Conservation (phyloP, 1,140 invertebrate species). For the Pachyrhynchus sulphureomaculatus region DNA sequence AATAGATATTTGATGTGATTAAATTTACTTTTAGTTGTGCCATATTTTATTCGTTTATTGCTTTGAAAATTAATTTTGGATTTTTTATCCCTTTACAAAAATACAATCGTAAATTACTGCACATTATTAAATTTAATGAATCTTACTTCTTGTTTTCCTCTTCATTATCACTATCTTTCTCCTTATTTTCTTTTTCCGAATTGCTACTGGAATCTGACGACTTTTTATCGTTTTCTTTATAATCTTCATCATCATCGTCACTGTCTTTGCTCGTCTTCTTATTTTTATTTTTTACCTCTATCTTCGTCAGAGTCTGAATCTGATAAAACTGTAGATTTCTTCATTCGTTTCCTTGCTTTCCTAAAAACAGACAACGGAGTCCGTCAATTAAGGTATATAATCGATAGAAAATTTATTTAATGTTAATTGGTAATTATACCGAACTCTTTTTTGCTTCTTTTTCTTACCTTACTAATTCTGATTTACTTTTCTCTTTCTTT, state of each 20-base stretch:
- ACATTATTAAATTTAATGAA: too few relatives aligned
- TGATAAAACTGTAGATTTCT: constrained; percentile 23
- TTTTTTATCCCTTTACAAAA: too few relatives aligned
- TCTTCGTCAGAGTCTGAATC: constrained; percentile 34
- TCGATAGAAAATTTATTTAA: too few relatives aligned
- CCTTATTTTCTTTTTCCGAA: constrained; percentile 1
- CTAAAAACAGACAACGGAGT: constrained; percentile 18
- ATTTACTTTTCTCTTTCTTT: constrained; percentile 29
- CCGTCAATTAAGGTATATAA: too few relatives aligned
- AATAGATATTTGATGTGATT: too few relatives aligned
- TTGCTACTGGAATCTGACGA: constrained; percentile 2
- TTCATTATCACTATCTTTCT: background rate
- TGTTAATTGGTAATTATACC: too few relatives aligned
- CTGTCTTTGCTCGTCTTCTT: constrained; percentile 14
- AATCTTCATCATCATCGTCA: constrained; percentile 1
- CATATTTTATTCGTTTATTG: too few relatives aligned
- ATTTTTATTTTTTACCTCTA: background rate
- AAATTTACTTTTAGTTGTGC: too few relatives aligned
- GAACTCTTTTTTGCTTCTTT: too few relatives aligned
- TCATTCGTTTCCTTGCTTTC: constrained; percentile 30
- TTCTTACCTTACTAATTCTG: constrained; percentile 20
- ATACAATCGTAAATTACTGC: too few relatives aligned
- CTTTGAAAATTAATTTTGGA: too few relatives aligned
- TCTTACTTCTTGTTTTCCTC: background rate
- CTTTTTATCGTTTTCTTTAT: background rate